Base-by-base conservation (phyloP, 1,140 invertebrate species). In the Antheraea mylitta region DNA sequence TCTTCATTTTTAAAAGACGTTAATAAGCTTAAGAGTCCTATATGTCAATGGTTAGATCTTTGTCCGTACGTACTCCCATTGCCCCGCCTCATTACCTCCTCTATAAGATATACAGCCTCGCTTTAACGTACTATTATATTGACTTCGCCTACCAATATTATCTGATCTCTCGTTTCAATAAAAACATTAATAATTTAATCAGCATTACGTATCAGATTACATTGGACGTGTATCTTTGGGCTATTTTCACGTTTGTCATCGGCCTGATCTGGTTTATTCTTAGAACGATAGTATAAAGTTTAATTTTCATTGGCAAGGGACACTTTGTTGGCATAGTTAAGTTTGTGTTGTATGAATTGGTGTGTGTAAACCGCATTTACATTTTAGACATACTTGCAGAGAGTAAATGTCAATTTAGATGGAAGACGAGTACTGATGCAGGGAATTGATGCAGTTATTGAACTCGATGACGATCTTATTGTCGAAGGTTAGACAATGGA, bases 391-490 rank as follows among this genome's bases (percentile, higher is more conserved):
- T 87, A 82, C 83, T 87, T 82, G 87, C 79, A 81, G 77, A 89
- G 86, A 89, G 86, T 91, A 91, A 90, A 91, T 89, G 89, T 91
- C 89, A 91, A 91, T 91, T 91, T 87, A 89, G 86, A 87, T 84
- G 80, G 86, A 84, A 84, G 83, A 87, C 77, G 82, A 79, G 82
- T 76, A 81, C 83, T 81, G 84, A 89, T 83, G 83, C 80, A 77
- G 81, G 77, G 84, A 87, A 85, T 86, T 89, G 87, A 87, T 82
- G 86, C 86, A 86, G 87, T 90, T 89, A 90, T 90, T 90, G 86
- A 90, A 88, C 88, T 81, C 82, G 61, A 61, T 78, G 82, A 82
- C 83, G 86, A 85, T 80, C 83, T 80, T 79, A 85, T 85, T 79
- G 74, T 82, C 77, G 78, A 83, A 81, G 75, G 60, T 22, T 61